A percentile compares a stretch with the other conserved stretches of the same genome.
phyloP scores from a whole-genome alignment of 2,888 invertebrate species.

The Sarcophaga subvicina region DNA sequence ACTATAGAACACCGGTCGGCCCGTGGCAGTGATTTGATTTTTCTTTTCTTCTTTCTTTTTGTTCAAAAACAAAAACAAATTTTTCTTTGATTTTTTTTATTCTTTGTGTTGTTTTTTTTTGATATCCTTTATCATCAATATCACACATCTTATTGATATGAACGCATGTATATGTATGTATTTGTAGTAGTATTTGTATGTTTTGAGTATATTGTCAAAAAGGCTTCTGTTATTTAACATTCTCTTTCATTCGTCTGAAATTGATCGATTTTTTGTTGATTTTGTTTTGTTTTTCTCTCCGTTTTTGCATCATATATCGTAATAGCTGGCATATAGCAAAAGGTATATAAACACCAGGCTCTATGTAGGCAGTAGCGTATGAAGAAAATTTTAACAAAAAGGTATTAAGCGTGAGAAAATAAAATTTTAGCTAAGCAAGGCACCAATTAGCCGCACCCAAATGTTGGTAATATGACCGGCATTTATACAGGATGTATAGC shows the following conservation, averaged over 20 bases:
- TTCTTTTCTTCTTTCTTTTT: constrained; percentile 69
- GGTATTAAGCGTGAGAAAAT: neutral
- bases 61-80: constrained; percentile 10
- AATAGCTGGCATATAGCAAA: constrained; percentile 32
- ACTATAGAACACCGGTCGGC: constrained; percentile 79
- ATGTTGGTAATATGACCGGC: too few relatives aligned
- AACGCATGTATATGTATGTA: neutral
- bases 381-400: neutral
- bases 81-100: neutral
- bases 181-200: constrained; percentile 40
- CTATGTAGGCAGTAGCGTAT: constrained; percentile 28
- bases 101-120: constrained; percentile 40
- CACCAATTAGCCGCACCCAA: too few relatives aligned
- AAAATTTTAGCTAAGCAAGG: too few relatives aligned
- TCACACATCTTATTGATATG: constrained; percentile 78
- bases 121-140: constrained; percentile 75
- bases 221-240: constrained; percentile 60
- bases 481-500: too few relatives aligned
- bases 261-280: constrained; percentile 64
- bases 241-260: constrained; percentile 53
- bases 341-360: constrained; percentile 52
- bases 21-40: constrained; percentile 79
- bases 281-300: constrained; percentile 31
- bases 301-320: constrained; percentile 24
- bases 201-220: constrained; percentile 48